Percentiles rank a stretch among this genome's conserved stretches.
Conservation (phyloP, 2,113 vertebrate species). For the Amazona vittata region DNA sequence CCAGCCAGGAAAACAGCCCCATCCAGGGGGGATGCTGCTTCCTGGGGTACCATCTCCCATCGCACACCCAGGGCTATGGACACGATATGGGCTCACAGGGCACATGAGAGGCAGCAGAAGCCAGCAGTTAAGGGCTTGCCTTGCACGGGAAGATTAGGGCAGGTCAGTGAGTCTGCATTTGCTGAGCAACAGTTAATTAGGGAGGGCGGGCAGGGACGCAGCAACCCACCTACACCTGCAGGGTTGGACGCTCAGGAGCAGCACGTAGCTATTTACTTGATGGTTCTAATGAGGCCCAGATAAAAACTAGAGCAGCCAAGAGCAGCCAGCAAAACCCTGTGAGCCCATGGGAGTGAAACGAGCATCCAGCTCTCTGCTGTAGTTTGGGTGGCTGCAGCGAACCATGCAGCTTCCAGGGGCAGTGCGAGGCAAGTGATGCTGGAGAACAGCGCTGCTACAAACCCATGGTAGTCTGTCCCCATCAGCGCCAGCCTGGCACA, state of each 20-base stretch:
- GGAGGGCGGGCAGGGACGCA: conserved; percentile 5
- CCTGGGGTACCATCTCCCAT: neutral
- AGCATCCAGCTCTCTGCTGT: neutral
- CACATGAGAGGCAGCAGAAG: neutral
- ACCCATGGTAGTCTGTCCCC: neutral
- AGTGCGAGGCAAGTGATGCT: neutral
- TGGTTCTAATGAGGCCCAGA: neutral
- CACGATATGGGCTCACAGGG: neutral
- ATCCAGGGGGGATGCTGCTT: neutral
- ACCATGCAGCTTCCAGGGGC: neutral
- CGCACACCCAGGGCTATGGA: neutral
- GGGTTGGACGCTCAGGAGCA: conserved; percentile 1
- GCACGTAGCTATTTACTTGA: conserved; percentile 31
- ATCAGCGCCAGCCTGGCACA: neutral
- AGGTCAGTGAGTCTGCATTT: conserved; percentile 39
- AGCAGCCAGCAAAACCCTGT: neutral
- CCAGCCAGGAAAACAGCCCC: neutral
- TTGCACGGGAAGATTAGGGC: neutral
- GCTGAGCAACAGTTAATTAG: conserved; percentile 49
- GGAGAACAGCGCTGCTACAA: neutral
- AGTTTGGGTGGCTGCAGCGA: neutral
- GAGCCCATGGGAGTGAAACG: neutral
- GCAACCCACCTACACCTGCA: conserved; percentile 51
- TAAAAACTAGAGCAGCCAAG: conserved; percentile 22
- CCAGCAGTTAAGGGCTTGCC: neutral